Evolutionary conservation across 2,888 invertebrate species (phyloP).

Genomic region (Volucella zonaria): DNA sequence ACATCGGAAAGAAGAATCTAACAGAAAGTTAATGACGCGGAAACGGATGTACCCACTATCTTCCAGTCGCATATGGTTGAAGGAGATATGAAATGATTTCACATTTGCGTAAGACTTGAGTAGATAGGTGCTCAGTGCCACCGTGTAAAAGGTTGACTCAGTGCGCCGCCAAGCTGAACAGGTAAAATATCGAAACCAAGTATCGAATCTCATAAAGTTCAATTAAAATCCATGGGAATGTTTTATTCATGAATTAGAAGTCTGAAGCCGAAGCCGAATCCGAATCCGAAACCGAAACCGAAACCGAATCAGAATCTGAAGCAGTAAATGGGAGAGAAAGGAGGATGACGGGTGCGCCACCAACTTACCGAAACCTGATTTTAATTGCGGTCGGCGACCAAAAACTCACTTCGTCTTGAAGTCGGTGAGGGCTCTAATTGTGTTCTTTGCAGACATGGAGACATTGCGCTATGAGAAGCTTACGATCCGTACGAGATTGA

Average conservation of each 20-base stretch:
- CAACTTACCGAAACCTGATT: slow-evolving; percentile 74
- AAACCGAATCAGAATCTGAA: too few relatives aligned
- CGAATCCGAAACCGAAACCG: too few relatives aligned
- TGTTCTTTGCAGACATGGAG: slow-evolving; percentile 33
- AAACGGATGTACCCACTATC: slow-evolving; percentile 55
- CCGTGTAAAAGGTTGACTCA: slow-evolving; percentile 53
- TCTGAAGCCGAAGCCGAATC: too few relatives aligned
- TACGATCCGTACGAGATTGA: slow-evolving; percentile 58
- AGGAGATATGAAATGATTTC: slow-evolving; percentile 53
- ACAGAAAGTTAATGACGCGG: slow-evolving; percentile 67
- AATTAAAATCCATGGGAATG: slow-evolving; percentile 73
- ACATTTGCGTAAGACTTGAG: slow-evolving; percentile 58
- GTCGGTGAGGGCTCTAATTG: slow-evolving; percentile 57
- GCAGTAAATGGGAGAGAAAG: slow-evolving; percentile 7
- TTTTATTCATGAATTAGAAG: slow-evolving; percentile 64
- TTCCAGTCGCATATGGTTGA: slow-evolving; percentile 30
- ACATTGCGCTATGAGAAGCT: slow-evolving; percentile 31
- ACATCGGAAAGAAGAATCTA: slow-evolving; percentile 42
- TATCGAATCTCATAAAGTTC: slow-evolving; percentile 72
- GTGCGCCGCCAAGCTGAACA: slow-evolving; percentile 72
- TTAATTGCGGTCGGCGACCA: slow-evolving; percentile 68
- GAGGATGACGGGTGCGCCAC: slow-evolving; percentile 73
- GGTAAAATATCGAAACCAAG: slow-evolving; percentile 59
- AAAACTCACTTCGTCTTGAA: slow-evolving; percentile 4
- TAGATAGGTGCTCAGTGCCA: slow-evolving; percentile 54